Conservation (phyloP, 2,113 vertebrate genomes). For the Lasiurus cinereus region DNA sequence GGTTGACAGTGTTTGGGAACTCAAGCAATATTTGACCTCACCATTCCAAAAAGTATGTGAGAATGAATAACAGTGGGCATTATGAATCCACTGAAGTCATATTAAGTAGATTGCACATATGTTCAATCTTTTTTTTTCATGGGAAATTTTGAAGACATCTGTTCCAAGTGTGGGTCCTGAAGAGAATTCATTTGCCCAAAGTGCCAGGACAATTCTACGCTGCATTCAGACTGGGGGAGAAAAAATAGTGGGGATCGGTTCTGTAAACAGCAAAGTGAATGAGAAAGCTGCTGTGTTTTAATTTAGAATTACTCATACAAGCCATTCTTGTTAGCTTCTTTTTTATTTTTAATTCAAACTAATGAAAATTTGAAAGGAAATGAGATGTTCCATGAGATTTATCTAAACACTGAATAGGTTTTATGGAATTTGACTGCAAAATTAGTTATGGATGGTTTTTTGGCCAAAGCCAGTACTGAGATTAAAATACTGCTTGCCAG, state of each 20-base stretch:
- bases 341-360: conserved; percentile 71
- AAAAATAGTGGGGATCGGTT: neutral
- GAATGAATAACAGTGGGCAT: neutral
- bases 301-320: conserved; percentile 68
- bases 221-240: neutral
- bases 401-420: conserved; percentile 55
- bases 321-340: conserved; percentile 54
- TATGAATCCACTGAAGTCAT: neutral
- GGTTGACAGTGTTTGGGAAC: neutral
- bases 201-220: neutral
- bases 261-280: conserved; percentile 50
- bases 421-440: conserved; percentile 60
- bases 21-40: neutral
- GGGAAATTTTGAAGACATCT: neutral
- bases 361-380: conserved; percentile 77
- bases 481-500: conserved; percentile 28
- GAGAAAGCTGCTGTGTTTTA: conserved; percentile 25
- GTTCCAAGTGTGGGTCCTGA: neutral
- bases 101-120: neutral
- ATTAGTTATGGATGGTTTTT: conserved; percentile 62
- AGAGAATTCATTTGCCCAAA: conserved; percentile 13
- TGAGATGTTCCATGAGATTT: conserved; percentile 67
- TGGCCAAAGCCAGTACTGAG: conserved; percentile 17
- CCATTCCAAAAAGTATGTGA: neutral
- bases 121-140: neutral